Base-by-base conservation (phyloP, 2,888 invertebrate genomes). In the Pterostichus madidus region DNA sequence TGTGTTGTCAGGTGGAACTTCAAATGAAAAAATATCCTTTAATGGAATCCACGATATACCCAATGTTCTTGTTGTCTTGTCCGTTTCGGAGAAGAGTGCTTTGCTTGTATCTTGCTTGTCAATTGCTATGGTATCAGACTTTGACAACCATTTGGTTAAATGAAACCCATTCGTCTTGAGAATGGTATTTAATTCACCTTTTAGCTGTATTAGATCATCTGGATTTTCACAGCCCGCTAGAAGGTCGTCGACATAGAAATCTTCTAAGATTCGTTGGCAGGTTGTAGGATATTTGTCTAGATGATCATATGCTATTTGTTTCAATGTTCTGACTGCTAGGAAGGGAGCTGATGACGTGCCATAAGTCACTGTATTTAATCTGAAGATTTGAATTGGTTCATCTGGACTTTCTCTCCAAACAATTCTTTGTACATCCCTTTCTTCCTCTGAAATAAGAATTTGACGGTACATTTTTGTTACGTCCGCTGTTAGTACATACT, bases 391-490 rank as follows among this genome's bases (percentile, higher is more conserved):
- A 3, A 86, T 24, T 1, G 83, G 84, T 5, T 84, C 83, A 0
- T 83, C 31, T 2, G 84, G 31, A 56, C 68, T 83, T 10, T 80
- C 46, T 0, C 86, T 35, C 85, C 86, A 86, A 0, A 87, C 17
- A 56, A 86, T 86, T 32, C 85, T 49, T n/a, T 86, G 85, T 39
- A 84, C 85, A 46, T 85, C 77, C 3, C 78, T 59, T 17, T 88
- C 84, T 3, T 84, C 78, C 7, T 84, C 84, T 44, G 85, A 59
- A 0, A 87, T 76, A 10, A 80, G 6, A 8, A 88, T 85, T 82
- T 87, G 87, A 0, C 86, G 84, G 59, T 86, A 88, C 86, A 88
- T 88, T 83, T 87, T 84, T 5, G 79, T 78, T 3, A 89, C 84
- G 73, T 88, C 88, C 1, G 85, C 87, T 6, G 84, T 2, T 77